These are phyloP conservation scores for Drosophila recens DNA, from an alignment of 2,888 invertebrate species.

Conservation along the genomic window DNA sequence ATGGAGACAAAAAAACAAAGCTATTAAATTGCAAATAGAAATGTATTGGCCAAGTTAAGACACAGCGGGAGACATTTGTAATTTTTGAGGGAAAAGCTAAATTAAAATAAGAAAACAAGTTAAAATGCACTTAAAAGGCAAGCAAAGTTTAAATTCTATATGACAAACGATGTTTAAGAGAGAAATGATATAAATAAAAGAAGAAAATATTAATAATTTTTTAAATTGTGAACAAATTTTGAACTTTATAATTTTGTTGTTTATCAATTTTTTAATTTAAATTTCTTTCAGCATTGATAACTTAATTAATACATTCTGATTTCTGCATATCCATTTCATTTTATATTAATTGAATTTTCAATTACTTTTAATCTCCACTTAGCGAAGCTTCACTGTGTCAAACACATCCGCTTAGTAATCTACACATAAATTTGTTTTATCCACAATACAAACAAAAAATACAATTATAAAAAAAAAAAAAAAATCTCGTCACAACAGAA, in stretches of 20 bases:
- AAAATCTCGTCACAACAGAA: slow-evolving; percentile 22
- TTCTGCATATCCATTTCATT: not conserved
- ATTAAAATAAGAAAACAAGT: not conserved
- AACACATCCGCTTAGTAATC: slow-evolving; percentile 34
- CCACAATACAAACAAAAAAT: not conserved
- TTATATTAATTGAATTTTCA: not conserved
- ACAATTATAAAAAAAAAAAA: slow-evolving; percentile 13
- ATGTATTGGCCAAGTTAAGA: not conserved
- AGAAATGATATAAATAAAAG: not conserved
- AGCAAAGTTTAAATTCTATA: not conserved
- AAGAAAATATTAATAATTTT: not conserved
- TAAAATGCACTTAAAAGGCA: slow-evolving; percentile 1
- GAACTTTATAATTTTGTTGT: not conserved
- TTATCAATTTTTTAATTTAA: too few species aligned
- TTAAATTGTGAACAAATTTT: not conserved
- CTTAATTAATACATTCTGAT: not conserved
- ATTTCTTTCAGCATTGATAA: not conserved
- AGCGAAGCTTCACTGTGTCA: not conserved
- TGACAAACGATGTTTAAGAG: not conserved
- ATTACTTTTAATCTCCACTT: not conserved
- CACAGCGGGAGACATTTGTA: slow-evolving; percentile 11
- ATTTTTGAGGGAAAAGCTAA: not conserved
- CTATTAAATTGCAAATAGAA: slow-evolving; percentile 17
- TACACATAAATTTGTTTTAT: slow-evolving; percentile 7
- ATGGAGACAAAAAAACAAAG: slow-evolving; percentile 8